Evolutionary conservation across 2,797 vertebrate species (phyloP), one percentile per base, ranked within the genome.

Genomic region (Borostomias antarcticus): DNA sequence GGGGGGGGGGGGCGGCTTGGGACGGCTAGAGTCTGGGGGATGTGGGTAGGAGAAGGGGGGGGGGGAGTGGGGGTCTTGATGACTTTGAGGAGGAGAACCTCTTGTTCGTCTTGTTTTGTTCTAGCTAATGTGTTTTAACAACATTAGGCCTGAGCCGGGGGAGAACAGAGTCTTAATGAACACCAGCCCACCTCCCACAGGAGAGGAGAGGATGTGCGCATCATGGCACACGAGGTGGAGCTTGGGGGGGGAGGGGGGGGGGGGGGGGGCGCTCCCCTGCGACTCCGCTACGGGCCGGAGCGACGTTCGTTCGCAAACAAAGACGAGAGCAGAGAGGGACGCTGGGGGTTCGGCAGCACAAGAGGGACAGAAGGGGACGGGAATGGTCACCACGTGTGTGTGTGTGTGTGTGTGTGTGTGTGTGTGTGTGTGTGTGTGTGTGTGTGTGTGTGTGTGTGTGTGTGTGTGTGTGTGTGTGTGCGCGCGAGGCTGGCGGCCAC

Each of bases 401-500:
- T 76, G 70, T 19, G 52, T 28, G 25, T 51, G 21, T 8, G 57
- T 40, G 57, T 26, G 57, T 40, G 32, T 26, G 33, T 37, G 57
- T 2, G 9, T 50, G 60, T 30, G 33, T 43, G 58, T 25, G 35
- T 45, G 58, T 28, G 29, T 13, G 56, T 26, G 57, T 17, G 57
- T 82, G 68, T 58, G 48, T 69, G 74, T 67, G 59, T 68, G 63
- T 29, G 43, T 58, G 58, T 25, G 61, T 33, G 47, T 59, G 25
- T 64, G 54, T 58, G 19, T 58, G 21, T 56, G 43, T 32, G 25
- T 67, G 51, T 76, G 69, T 78, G 75, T 82, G 47, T 84, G 66
- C 89, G 83, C 85, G 79, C 70, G 88, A 86, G 86, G 83, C 90
- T 91, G 64, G 76, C 70, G 86, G 89, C 88, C 89, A 91, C 85